Evolutionary conservation across 1,140 invertebrate genomes (phyloP), one percentile per base, ranked within the genome.

Genomic region (Panulirus ornatus): DNA sequence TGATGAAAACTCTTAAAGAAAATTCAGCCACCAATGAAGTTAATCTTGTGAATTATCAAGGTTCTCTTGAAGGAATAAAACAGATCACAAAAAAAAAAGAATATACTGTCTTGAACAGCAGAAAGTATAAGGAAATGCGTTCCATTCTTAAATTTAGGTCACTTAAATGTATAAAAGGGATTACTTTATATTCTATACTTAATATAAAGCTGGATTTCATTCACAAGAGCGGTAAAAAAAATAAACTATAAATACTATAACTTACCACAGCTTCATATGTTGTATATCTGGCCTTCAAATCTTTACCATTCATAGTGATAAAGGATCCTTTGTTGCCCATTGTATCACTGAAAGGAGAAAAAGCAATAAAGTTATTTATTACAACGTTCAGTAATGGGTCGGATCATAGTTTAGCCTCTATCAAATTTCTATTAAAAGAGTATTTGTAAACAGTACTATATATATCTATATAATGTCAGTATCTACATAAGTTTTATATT

Each of bases 321-420:
- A 98, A 99, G 93, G 99, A 98, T 93, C 99, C 99, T 94, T 97
- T 97, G 95, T 99, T 99, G 93, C 98, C 98, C 97, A 99, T 99
- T 73, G 97, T 97, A 96, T 99, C 99, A 96, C 98, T 98, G 94
- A 76, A 95, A 95, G 91, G 91, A 84, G 91, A 79, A 92, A n/a
- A 54, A 71, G 47, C 36, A 47, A 47, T 6, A 44, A 0, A 6
- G n/a, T n/a, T n/a, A n/a, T n/a, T n/a, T n/a, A n/a, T n/a, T n/a
- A n/a, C n/a, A n/a, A n/a, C n/a, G n/a, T n/a, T n/a, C n/a, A n/a
- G n/a, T n/a, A n/a, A n/a, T n/a, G n/a, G n/a, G 11, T 11, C 3
- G n/a, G n/a, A 38, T 27, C 22, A 47, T 42, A 22, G 38, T 76
- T 16, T 38, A 2, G 5, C 36, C 36, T 0, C 16, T 22, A n/a